phyloP scores from a whole-genome alignment of 2,888 invertebrate genomes.

The Galerucella calmariensis region DNA sequence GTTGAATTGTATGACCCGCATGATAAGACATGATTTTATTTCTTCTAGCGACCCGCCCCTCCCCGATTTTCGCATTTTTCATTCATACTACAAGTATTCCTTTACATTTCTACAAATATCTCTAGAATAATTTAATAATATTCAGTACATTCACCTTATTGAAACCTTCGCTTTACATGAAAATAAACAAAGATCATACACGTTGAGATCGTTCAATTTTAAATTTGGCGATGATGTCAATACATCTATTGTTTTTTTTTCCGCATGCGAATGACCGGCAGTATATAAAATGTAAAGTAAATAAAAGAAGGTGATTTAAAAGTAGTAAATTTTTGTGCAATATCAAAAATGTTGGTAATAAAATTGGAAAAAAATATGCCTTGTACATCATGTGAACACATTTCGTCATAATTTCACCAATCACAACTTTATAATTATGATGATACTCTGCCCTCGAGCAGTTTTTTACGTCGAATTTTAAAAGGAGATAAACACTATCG shows the following conservation, averaged over 20 bases:
- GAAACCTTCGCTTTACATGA: background rate
- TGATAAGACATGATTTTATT: too few species aligned
- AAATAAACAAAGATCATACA: constrained; percentile 1
- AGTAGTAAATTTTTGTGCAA: too few species aligned
- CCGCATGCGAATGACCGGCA: background rate
- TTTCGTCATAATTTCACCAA: constrained; percentile 1
- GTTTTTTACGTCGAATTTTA: background rate
- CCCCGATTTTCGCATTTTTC: too few species aligned
- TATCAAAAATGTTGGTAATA: too few species aligned
- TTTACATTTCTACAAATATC: too few species aligned
- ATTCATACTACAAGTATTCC: too few species aligned
- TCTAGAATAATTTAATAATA: background rate
- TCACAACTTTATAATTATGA: background rate
- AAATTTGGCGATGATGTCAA: constrained; percentile 6
- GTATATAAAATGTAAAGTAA: background rate
- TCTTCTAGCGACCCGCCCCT: too few species aligned
- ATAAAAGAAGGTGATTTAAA: background rate
- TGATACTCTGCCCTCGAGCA: background rate
- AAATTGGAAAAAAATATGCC: too few species aligned
- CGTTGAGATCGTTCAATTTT: background rate
- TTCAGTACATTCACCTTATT: background rate
- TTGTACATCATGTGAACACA: background rate
- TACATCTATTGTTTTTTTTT: background rate
- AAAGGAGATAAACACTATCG: background rate
- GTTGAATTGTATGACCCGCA: too few species aligned